Base-by-base conservation (phyloP, 92 coral and sea anemone species). In the Zoanthus sansibaricus region DNA sequence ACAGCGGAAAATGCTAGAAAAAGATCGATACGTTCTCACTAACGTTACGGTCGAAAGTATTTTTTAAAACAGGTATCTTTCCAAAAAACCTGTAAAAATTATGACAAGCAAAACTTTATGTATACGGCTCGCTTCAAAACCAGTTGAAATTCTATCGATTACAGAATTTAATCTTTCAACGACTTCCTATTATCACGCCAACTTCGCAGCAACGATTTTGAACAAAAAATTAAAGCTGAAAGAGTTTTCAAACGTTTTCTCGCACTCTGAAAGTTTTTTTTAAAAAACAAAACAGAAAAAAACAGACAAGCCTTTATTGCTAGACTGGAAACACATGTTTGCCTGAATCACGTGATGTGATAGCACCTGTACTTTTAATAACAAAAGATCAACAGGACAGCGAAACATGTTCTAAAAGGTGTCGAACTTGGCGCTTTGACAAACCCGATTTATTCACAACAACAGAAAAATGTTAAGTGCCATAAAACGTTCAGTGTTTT, bases 301-400 rank as follows among this genome's bases (percentile, higher is more conserved):
- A 66, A 80, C 32, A 69, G 61, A 67, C 48, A 52, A 80, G 85
- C 59, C 48, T 80, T 66, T 80, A 78, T 78, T 78, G 83, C 83
- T 47, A 4, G 15, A 8, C 75, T 20, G 75, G 70, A 58, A 64
- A 80, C 85, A 80, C 85, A 80, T 80, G 85, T 80, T 67, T n/a
- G 44, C 18, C 85, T 8, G 5, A 8, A 52, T 80, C 85, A 80
- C 85, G 85, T 80, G 85, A 80, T 31, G 21, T 13, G n/a, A 71
- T 7, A 30, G 75, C 85, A 80, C 85, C 85, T 80, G 85, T 80
- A 80, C 85, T 64, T 66, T 47, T 46, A 44, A 66, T 47, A 80
- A 80, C 75, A 80, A 80, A 80, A 80, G 85, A 80, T 80, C 85
- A 80, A 45, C 75, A 67, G 73, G 75, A 80, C 25, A 52, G 75